Evolutionary conservation across 2,797 vertebrate genomes (phyloP).

Genomic region (Coregonus sp.): DNA sequence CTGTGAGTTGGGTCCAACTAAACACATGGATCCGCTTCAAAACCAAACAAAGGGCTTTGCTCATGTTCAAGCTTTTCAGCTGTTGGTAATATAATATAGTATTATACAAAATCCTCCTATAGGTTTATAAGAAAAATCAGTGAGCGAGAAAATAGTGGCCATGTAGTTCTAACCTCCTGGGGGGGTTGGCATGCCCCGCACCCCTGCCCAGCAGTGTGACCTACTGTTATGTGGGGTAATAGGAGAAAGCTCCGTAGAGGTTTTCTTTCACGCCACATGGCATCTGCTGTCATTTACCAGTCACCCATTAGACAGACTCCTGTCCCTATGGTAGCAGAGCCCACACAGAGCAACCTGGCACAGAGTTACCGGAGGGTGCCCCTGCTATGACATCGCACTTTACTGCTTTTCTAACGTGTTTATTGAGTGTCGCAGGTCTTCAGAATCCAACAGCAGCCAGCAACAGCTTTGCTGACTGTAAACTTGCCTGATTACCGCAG

Average conservation of each 20-base stretch:
- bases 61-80: neutral
- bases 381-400: neutral
- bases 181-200: neutral
- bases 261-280: conserved; percentile 6
- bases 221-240: conserved; percentile 13
- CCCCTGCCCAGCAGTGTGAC: conserved; percentile 9
- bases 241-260: conserved; percentile 9
- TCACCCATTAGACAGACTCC: conserved; percentile 14
- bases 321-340: neutral
- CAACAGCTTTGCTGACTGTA: too few relatives aligned
- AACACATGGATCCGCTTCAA: neutral
- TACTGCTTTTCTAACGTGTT: neutral
- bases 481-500: too few relatives aligned
- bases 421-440: neutral
- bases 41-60: neutral
- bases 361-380: neutral
- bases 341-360: neutral
- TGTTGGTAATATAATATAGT: neutral
- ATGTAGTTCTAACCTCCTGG: neutral
- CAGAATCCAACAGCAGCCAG: too few relatives aligned
- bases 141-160: neutral
- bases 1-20: too few relatives aligned
- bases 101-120: neutral
- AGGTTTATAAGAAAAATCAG: neutral
- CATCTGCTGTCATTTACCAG: neutral